A percentile compares a stretch with the other conserved stretches of the same genome.
Conservation (phyloP, 1,140 invertebrate species). For the Drosophila subpulchrella region DNA sequence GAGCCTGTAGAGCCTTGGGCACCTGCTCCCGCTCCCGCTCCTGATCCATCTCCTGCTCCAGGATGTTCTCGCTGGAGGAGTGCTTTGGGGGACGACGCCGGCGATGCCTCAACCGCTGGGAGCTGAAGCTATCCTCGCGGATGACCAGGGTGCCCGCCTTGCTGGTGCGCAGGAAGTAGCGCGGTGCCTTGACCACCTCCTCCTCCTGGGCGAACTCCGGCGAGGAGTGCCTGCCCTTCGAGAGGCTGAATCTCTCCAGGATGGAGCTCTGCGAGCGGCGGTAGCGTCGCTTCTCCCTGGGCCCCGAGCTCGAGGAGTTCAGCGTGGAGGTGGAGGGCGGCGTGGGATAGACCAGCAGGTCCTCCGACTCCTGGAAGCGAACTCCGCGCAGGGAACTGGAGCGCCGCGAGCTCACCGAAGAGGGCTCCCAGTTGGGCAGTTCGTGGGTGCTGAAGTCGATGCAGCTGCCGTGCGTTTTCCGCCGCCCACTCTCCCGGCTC, state of each 20-base stretch:
- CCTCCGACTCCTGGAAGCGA: conserved; percentile 46
- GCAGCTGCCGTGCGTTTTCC: conserved; percentile 50
- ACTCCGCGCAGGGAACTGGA: conserved; percentile 72
- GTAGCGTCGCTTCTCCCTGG: conserved; percentile 75
- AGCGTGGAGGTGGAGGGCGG: conserved; percentile 69
- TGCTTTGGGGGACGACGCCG: conserved; percentile 56
- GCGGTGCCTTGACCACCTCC: conserved; percentile 53
- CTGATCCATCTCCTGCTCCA: conserved; percentile 11
- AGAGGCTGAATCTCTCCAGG: conserved; percentile 73
- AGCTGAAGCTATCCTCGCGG: conserved; percentile 84
- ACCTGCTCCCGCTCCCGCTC: background rate
- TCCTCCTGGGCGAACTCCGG: conserved; percentile 73
- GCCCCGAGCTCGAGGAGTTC: conserved; percentile 70
- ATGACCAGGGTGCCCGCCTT: conserved; percentile 85
- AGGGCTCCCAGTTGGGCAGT: conserved; percentile 67
- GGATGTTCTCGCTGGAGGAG: conserved; percentile 70
- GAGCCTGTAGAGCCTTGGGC: background rate
- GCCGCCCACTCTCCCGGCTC: conserved; percentile 9
- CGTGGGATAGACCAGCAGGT: conserved; percentile 52
- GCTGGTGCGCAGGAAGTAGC: conserved; percentile 84
- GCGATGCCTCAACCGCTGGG: conserved; percentile 58
- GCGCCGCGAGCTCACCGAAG: conserved; percentile 37
- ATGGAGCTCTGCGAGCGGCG: conserved; percentile 78
- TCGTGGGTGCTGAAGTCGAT: conserved; percentile 79
- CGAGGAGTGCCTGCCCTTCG: conserved; percentile 71